Evolutionary conservation across 2,797 vertebrate genomes (phyloP).

Genomic region (Odontamblyopus rebecca): DNA sequence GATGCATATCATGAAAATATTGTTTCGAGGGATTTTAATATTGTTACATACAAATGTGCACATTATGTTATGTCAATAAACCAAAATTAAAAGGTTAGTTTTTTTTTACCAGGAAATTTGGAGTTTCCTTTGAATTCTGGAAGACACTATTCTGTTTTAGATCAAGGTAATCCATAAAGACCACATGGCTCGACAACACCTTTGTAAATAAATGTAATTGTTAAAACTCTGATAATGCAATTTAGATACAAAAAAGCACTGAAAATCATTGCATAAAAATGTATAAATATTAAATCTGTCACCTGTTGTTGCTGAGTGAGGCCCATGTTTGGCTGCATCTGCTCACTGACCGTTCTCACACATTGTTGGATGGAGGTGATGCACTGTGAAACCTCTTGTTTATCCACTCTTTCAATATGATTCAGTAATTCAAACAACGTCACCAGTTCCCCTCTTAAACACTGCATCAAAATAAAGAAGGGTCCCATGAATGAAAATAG

Average conservation of each 20-base stretch:
- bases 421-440: slow-evolving; percentile 75
- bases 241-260: not conserved
- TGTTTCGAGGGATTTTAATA: no score
- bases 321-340: slow-evolving; percentile 70
- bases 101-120: slow-evolving; percentile 56
- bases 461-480: slow-evolving; percentile 60
- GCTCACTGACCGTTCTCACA: slow-evolving; percentile 65
- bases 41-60: no score
- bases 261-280: no score
- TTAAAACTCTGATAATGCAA: no score
- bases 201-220: slow-evolving; percentile 3
- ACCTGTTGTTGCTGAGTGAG: slow-evolving; percentile 80
- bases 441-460: slow-evolving; percentile 77
- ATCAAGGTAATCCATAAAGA: slow-evolving; percentile 47
- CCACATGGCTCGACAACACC: slow-evolving; percentile 27
- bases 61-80: no score
- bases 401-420: slow-evolving; percentile 62
- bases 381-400: slow-evolving; percentile 69
- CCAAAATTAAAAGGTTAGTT: not conserved
- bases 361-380: slow-evolving; percentile 71
- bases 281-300: not conserved
- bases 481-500: not conserved
- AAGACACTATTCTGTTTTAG: slow-evolving; percentile 31
- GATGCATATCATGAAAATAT: no score
- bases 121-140: slow-evolving; percentile 31